These are phyloP conservation scores for Tetranychus cinnabarinus DNA, from an alignment of 1,140 invertebrate genomes.

Conservation along the genomic window DNA sequence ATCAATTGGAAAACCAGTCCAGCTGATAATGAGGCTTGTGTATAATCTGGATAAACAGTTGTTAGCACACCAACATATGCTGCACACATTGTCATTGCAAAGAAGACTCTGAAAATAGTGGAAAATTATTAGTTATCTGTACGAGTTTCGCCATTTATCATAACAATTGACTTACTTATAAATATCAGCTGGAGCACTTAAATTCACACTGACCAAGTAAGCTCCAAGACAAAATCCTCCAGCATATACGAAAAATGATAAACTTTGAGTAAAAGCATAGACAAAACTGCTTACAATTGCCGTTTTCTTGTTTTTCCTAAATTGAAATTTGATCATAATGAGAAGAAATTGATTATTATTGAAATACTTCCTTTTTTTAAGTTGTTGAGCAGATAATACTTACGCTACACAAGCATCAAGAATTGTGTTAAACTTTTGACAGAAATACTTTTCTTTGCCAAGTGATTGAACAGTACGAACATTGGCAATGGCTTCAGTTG, in stretches of 20 bases:
- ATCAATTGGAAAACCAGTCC: conserved; percentile 19
- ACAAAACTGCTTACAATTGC: conserved; percentile 1
- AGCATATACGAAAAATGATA: conserved; percentile 29
- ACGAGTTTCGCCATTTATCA: too few relatives aligned
- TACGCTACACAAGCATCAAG: too few relatives aligned
- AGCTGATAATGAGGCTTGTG: conserved; percentile 20
- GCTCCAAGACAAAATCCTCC: conserved; percentile 26
- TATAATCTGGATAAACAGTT: conserved; percentile 21
- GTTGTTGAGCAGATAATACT: too few relatives aligned
- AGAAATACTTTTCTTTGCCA: not conserved
- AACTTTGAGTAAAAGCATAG: conserved; percentile 21
- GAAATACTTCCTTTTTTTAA: too few relatives aligned
- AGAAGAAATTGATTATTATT: too few relatives aligned
- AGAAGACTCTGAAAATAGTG: conserved; percentile 21
- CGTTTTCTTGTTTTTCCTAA: not conserved
- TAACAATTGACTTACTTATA: too few relatives aligned
- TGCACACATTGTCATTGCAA: conserved; percentile 24
- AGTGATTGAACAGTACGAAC: conserved; percentile 21
- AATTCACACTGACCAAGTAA: conserved; percentile 17
- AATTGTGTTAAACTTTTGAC: too few relatives aligned
- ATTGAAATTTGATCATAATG: not conserved
- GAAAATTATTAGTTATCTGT: too few relatives aligned
- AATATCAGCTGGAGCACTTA: too few relatives aligned
- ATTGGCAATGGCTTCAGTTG: conserved; percentile 23
- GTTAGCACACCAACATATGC: conserved; percentile 23